These are phyloP conservation scores for Acleris cristana DNA, from an alignment of 2,888 invertebrate species.

Conservation along the genomic window DNA sequence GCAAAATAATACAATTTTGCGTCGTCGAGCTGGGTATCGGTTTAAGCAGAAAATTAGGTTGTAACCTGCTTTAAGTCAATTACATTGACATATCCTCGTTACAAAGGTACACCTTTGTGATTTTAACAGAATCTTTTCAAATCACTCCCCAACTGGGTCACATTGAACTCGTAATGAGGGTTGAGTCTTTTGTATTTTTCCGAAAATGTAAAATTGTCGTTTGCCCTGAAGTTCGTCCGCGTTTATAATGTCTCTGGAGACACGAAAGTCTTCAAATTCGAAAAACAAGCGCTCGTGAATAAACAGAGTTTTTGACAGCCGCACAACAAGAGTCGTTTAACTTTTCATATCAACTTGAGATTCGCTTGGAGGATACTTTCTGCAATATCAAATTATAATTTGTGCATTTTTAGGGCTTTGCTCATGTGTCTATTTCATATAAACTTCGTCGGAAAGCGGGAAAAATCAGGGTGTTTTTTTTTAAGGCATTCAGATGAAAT, in stretches of 20 bases:
- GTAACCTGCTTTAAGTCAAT: constrained; percentile 64
- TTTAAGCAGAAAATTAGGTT: constrained; percentile 65
- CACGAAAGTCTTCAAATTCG: constrained; percentile 50
- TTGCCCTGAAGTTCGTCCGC: constrained; percentile 47
- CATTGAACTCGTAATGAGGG: constrained; percentile 15
- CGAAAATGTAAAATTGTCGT: constrained; percentile 50
- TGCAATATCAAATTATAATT: constrained; percentile 17
- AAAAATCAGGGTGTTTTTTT: too few relatives aligned
- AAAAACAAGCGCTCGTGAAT: constrained; percentile 48
- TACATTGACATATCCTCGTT: constrained; percentile 47
- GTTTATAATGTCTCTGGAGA: constrained; percentile 52
- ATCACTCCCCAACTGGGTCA: constrained; percentile 13
- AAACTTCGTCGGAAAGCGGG: too few relatives aligned
- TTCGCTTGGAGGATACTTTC: constrained; percentile 38
- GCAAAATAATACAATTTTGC: constrained; percentile 70
- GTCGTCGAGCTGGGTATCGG: constrained; percentile 61
- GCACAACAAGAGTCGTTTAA: constrained; percentile 67
- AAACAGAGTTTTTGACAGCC: constrained; percentile 64
- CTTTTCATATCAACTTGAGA: constrained; percentile 61
- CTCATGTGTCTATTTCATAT: not conserved
- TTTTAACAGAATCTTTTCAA: constrained; percentile 22
- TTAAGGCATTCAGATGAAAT: too few relatives aligned
- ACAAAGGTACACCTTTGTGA: constrained; percentile 29
- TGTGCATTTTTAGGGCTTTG: constrained; percentile 7
- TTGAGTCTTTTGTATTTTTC: not conserved